phyloP scores from a whole-genome alignment of 1,140 invertebrate species.

The Lysiphlebus fabarum region DNA sequence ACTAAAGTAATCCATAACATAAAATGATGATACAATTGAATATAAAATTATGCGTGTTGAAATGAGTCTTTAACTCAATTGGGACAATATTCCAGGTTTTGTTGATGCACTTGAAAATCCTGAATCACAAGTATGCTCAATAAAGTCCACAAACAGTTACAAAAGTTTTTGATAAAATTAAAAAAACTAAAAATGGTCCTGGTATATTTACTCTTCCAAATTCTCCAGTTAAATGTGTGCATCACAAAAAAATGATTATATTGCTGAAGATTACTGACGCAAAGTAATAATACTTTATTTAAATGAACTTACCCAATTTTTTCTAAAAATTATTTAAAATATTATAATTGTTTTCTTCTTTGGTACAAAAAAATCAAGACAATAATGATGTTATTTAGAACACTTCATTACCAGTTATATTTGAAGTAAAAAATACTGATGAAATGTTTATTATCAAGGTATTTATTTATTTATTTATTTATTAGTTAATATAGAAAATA shows the following conservation, averaged over 20 bases:
- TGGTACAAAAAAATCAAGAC: conserved; percentile 64
- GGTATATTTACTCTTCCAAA: conserved; percentile 92
- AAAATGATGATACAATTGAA: conserved; percentile 67
- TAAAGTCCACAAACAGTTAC: conserved; percentile 79
- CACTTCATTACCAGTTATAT: conserved; percentile 83
- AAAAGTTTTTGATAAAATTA: conserved; percentile 72
- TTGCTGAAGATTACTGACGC: conserved; percentile 82
- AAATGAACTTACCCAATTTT: too few relatives aligned
- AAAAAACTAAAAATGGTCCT: conserved; percentile 73
- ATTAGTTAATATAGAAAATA: neutral
- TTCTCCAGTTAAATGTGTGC: conserved; percentile 93
- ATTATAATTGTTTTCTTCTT: conserved; percentile 22
- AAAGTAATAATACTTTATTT: too few relatives aligned
- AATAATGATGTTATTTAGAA: conserved; percentile 79
- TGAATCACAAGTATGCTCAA: conserved; percentile 78
- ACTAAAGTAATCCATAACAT: conserved; percentile 69
- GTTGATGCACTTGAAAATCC: conserved; percentile 69
- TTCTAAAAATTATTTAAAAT: too few relatives aligned
- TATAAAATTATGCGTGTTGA: conserved; percentile 85
- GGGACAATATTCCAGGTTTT: conserved; percentile 83
- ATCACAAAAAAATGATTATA: conserved; percentile 94
- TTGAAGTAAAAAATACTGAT: conserved; percentile 76
- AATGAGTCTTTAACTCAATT: conserved; percentile 78
- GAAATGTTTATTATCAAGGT: conserved; percentile 58
- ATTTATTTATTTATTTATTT: conserved; percentile 25